These are phyloP conservation scores for Oegoconia quadripuncta DNA, from an alignment of 2,888 invertebrate genomes.

Conservation along the genomic window DNA sequence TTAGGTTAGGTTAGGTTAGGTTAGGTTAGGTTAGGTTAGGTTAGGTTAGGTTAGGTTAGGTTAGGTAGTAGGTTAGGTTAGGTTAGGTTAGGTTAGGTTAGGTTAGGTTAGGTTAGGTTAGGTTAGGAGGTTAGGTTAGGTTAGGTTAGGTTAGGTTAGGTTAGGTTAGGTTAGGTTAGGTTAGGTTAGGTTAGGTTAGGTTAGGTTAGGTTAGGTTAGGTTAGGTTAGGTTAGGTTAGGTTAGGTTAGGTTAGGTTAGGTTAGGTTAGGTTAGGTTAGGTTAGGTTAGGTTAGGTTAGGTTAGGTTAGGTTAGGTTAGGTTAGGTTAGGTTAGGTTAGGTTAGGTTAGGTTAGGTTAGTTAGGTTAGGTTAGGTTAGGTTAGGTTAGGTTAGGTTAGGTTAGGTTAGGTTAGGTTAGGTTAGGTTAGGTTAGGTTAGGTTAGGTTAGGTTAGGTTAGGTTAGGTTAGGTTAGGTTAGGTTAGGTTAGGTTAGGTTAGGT, in stretches of 20 bases:
- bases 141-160: conserved; percentile 12
- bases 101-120: conserved; percentile 14
- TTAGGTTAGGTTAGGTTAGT: conserved; percentile 23
- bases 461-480: conserved; percentile 12
- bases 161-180: conserved; percentile 16
- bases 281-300: conserved; percentile 14
- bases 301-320: conserved; percentile 20
- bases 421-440: conserved; percentile 20
- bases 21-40: conserved; percentile 16
- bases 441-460: conserved; percentile 15
- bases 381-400: conserved; percentile 21
- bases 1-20: conserved; percentile 14
- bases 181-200: conserved; percentile 15
- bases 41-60: conserved; percentile 17
- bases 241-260: conserved; percentile 15
- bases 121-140: conserved; percentile 14
- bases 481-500: conserved; percentile 22
- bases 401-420: conserved; percentile 10
- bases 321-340: conserved; percentile 22
- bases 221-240: conserved; percentile 16
- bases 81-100: conserved; percentile 16
- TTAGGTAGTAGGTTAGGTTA: conserved; percentile 17
- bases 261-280: conserved; percentile 13
- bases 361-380: conserved; percentile 17
- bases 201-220: conserved; percentile 15